These are phyloP conservation scores for Phallusia fumigata DNA, from an alignment of 23 tunicate species.

Conservation along the genomic window DNA sequence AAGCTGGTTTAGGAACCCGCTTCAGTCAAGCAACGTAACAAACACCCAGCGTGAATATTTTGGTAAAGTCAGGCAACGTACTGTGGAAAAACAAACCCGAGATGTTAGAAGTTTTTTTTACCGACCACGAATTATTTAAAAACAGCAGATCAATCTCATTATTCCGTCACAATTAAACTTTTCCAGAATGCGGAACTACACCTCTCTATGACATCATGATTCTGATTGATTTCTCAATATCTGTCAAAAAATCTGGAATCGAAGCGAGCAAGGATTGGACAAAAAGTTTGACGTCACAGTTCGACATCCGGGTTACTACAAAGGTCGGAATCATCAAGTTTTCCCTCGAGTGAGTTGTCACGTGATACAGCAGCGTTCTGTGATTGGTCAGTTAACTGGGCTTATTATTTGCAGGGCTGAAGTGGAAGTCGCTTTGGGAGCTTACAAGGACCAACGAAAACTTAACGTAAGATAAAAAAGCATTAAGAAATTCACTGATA, in stretches of 20 bases:
- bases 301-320: neutral
- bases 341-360: neutral
- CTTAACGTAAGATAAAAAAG: neutral
- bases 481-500: no score
- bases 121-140: no score
- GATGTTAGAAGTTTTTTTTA: no score
- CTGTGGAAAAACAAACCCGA: no score
- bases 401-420: neutral
- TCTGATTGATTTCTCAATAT: neutral
- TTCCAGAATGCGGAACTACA: neutral
- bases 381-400: neutral
- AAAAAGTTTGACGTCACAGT: neutral
- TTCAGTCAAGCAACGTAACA: no score
- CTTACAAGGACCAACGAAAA: neutral
- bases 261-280: neutral
- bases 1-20: no score
- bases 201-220: neutral
- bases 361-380: neutral
- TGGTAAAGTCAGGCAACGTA: no score
- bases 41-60: no score
- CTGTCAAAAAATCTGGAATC: neutral
- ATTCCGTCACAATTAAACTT: no score
- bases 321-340: neutral
- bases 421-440: neutral
- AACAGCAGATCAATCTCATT: no score